Evolutionary conservation across 2,797 vertebrate genomes (phyloP), one percentile per base, ranked within the genome.

Genomic region (Neosilurus mollespiculum): DNA sequence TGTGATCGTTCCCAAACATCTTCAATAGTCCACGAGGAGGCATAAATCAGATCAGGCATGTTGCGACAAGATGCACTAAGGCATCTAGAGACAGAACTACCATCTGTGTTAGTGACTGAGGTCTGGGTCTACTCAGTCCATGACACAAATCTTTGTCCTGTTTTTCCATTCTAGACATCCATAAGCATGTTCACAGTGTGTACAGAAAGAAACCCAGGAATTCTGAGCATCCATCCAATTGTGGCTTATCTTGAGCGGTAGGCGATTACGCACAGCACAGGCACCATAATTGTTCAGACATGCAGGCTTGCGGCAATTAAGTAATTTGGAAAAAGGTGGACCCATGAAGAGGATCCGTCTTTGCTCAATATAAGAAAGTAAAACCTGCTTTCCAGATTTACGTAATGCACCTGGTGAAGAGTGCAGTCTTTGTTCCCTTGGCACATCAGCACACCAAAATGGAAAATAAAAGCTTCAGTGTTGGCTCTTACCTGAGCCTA

Each of bases 221-320:
- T 83, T 61, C 64, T 49, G 62, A 83, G 81, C 81, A 77, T 69
- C 24, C 30, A 43, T 49, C 80, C 81, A 34, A 49, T 82, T 86
- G 85, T 82, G 18, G 82, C 87, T 91, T 90, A 90, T 91, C 89
- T 91, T 85, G 66, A 78, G 20, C 20, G 49, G 24, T 37, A 61
- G 34, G 62, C 49, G 53, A 75, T 78, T 79, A 53, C 37, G 58
- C 26, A 51, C 66, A 58, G 53, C 61, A 24, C 51, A 56, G 72
- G 71, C 59, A 82, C 34, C 51, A 34, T 76, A 54, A 76, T 56
- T 9, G 16, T 67, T 77, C 62, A 67, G 62, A 82, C 72, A 82
- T 67, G 81, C 62, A 76, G 71, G 51, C 81, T 67, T n/a, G 9
- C 26, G 62, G 81, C 69, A 67, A 76, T 58, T 20, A 56, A 75